Evolutionary conservation across 2,797 vertebrate species (phyloP).

Genomic region (Moxostoma hubbsi): DNA sequence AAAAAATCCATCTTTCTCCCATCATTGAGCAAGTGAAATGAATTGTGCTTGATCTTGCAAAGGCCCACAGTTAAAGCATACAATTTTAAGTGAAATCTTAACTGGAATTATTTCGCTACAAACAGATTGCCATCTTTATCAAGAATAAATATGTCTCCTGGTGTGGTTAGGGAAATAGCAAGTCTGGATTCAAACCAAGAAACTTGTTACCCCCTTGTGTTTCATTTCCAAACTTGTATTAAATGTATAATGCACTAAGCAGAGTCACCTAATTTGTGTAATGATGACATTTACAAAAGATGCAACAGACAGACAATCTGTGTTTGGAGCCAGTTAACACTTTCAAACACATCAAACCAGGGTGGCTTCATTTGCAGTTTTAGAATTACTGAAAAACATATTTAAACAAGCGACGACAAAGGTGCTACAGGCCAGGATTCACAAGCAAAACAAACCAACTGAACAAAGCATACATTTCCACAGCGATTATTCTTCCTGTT

Average conservation of each 20-base stretch:
- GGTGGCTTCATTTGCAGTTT: slow-evolving; percentile 66
- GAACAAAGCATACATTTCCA: background rate
- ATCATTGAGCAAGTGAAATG: slow-evolving; percentile 54
- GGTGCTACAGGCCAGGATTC: slow-evolving; percentile 52
- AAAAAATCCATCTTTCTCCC: slow-evolving; percentile 42
- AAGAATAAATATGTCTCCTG: slow-evolving; percentile 39
- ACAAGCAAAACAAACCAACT: slow-evolving; percentile 49
- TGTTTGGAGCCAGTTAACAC: slow-evolving; percentile 66
- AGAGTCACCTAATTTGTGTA: slow-evolving; percentile 47
- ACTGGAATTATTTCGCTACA: slow-evolving; percentile 15
- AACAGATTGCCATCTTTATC: slow-evolving; percentile 35
- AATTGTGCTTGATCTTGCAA: slow-evolving; percentile 70
- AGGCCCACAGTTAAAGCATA: slow-evolving; percentile 39
- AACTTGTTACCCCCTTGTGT: slow-evolving; percentile 44
- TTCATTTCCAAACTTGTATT: slow-evolving; percentile 38
- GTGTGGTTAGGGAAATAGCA: slow-evolving; percentile 52
- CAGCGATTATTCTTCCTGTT: slow-evolving; percentile 28
- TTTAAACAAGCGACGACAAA: slow-evolving; percentile 59
- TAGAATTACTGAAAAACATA: slow-evolving; percentile 58
- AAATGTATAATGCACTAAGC: slow-evolving; percentile 14
- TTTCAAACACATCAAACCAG: slow-evolving; percentile 58
- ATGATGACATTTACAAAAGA: slow-evolving; percentile 44
- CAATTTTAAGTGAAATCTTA: slow-evolving; percentile 45
- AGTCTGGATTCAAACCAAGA: slow-evolving; percentile 23
- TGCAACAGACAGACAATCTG: slow-evolving; percentile 45